phyloP scores from a whole-genome alignment of 2,113 vertebrate species.

The Spea bombifrons region DNA sequence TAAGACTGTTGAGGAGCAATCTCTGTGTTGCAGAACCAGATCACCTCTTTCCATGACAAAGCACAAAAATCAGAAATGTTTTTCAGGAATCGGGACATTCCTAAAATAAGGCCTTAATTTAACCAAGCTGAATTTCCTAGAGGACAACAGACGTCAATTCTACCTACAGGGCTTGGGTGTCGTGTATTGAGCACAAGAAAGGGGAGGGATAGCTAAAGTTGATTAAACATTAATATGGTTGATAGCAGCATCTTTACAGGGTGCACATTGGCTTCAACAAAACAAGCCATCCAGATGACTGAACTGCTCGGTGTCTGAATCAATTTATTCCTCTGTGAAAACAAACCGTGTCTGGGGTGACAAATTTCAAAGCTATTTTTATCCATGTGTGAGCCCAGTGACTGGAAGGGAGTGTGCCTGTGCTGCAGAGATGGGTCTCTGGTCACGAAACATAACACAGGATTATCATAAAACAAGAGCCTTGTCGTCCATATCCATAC shows the following conservation, averaged over 20 bases:
- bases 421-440: background rate
- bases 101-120: too few relatives aligned
- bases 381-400: conserved; percentile 6
- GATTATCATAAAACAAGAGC: background rate
- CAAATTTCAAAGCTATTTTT: conserved; percentile 2
- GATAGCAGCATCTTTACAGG: background rate
- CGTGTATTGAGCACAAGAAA: background rate
- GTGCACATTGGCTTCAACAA: background rate
- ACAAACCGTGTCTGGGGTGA: conserved; percentile 22
- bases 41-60: too few relatives aligned
- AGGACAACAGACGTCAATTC: background rate
- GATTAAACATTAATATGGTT: conserved; percentile 24
- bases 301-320: conserved; percentile 23
- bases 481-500: background rate
- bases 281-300: conserved; percentile 23
- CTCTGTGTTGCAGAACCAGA: too few relatives aligned
- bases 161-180: background rate
- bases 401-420: background rate
- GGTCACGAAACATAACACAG: background rate
- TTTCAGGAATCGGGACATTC: too few relatives aligned
- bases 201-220: background rate
- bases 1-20: too few relatives aligned
- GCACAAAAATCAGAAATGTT: too few relatives aligned
- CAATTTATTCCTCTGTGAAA: conserved; percentile 18
- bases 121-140: too few relatives aligned